Evolutionary conservation across 2,888 invertebrate genomes (phyloP), one percentile per base, ranked within the genome.

Genomic region (Eurytoma californica): DNA sequence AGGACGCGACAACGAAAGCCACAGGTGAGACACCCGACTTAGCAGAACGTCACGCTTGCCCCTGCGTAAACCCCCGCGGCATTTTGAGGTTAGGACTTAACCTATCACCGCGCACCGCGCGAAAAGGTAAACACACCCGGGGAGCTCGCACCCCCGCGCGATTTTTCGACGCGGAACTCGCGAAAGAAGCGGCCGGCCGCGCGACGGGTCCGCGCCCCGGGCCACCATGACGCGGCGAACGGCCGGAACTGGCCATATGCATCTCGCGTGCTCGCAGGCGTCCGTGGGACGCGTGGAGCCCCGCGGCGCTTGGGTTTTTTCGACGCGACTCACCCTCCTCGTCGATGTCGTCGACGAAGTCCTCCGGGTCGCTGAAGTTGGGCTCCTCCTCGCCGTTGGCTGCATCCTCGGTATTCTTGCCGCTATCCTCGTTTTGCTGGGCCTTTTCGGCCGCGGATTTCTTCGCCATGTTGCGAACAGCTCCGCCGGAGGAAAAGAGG

Each of bases 331-430:
- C 92, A 97, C 98, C 98, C 92, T 97, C 97, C 88, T 99, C 98
- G 70, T 94, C 91, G 86, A 98, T 94, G 90, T 97, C 95, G 89
- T 99, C 99, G 20, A 96, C 95, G 90, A 93, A 99, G 87, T 94
- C 97, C 87, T 98, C 97, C 4, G 97, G 96, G 92, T 99, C 99
- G 84, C 96, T 97, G 91, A 98, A 98, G 91, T 96, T 95, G 3
- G 97, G 97, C 89, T 97, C 97, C 82, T 95, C 95, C 3, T 53
- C 66, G 3, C 28, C 5, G 47, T 77, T 72, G 39, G 4, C 30
- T 13, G 13, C 18, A 7, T 75, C 75, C 13, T 82, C 75, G 39
- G 74, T 82, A 28, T 80, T 86, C 83, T 91, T 91, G 63, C 87
- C 86, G 82, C 88, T 87, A 81, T 91, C 90, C 63, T 88, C 91